phyloP scores from a whole-genome alignment of 2,888 invertebrate genomes.

The Barypeithes pellucidus region DNA sequence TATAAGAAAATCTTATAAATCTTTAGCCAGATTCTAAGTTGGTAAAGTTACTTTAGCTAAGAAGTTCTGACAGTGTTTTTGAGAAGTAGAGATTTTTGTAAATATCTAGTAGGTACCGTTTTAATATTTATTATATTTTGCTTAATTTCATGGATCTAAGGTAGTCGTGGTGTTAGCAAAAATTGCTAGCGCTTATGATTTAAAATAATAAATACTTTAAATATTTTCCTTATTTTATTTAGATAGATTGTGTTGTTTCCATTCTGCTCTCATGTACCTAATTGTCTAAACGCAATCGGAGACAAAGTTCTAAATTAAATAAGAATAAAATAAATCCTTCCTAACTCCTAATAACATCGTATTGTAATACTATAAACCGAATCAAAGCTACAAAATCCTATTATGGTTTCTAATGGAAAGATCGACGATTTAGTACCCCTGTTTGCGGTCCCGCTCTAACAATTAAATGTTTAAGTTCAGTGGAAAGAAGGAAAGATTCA shows the following conservation, averaged over 20 bases:
- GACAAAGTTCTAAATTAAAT: slow-evolving; percentile 1
- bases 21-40: too few relatives aligned
- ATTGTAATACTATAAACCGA: slow-evolving; percentile 12
- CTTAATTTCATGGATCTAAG: too few relatives aligned
- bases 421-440: neutral
- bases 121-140: too few relatives aligned
- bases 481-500: neutral
- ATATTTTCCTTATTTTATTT: too few relatives aligned
- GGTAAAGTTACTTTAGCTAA: too few relatives aligned
- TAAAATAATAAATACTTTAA: too few relatives aligned
- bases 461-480: neutral
- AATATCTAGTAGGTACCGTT: too few relatives aligned
- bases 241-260: neutral
- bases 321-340: slow-evolving; percentile 11
- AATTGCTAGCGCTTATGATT: too few relatives aligned
- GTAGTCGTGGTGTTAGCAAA: too few relatives aligned
- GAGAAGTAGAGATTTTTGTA: too few relatives aligned
- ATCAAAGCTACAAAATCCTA: slow-evolving; percentile 14
- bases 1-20: too few relatives aligned
- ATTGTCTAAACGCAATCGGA: neutral
- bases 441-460: slow-evolving; percentile 3
- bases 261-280: neutral
- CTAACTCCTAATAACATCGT: slow-evolving; percentile 1
- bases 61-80: too few relatives aligned
- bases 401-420: slow-evolving; percentile 11